Percentiles rank a stretch among this genome's conserved stretches.
Conservation (phyloP, 1,140 invertebrate genomes). For the Drosophila eugracilis region DNA sequence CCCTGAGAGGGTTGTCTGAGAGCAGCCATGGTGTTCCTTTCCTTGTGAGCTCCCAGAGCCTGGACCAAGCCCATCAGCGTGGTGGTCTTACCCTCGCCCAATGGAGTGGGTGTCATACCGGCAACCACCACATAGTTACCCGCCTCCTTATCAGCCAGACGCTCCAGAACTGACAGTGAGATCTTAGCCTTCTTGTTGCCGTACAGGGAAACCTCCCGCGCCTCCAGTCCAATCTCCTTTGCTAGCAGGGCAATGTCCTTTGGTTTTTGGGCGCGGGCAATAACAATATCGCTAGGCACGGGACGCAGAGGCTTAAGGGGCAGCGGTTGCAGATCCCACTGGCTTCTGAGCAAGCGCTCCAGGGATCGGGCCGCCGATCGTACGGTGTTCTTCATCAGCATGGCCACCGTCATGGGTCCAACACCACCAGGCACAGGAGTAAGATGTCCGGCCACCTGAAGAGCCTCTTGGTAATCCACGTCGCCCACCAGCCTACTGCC, state of each 20-base stretch:
- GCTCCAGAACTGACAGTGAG: slow-evolving; percentile 91
- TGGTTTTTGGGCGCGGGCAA: slow-evolving; percentile 94
- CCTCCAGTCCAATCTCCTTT: slow-evolving; percentile 93
- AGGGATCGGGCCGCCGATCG: slow-evolving; percentile 90
- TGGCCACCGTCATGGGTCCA: slow-evolving; percentile 99
- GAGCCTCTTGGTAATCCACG: slow-evolving; percentile 94
- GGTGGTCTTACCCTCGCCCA: slow-evolving; percentile 99
- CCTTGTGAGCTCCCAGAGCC: slow-evolving; percentile 93
- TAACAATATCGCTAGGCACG: slow-evolving; percentile 95
- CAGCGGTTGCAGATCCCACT: slow-evolving; percentile 89
- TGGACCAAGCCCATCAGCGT: slow-evolving; percentile 97
- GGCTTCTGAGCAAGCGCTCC: slow-evolving; percentile 85
- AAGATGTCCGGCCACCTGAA: slow-evolving; percentile 93
- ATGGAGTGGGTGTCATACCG: slow-evolving; percentile 98
- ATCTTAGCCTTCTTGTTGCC: slow-evolving; percentile 98
- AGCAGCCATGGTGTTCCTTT: slow-evolving; percentile 96
- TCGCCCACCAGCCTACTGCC: slow-evolving; percentile 97
- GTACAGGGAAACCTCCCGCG: slow-evolving; percentile 94
- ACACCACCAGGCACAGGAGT: slow-evolving; percentile 99
- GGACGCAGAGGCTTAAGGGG: slow-evolving; percentile 87
- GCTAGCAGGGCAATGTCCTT: slow-evolving; percentile 93
- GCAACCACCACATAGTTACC: slow-evolving; percentile 98
- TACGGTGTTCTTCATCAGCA: slow-evolving; percentile 98
- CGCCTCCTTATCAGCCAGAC: slow-evolving; percentile 89
- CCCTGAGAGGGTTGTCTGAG: slow-evolving; percentile 99